Base-by-base conservation (phyloP, 2,113 vertebrate genomes). In the Calonectris borealis region DNA sequence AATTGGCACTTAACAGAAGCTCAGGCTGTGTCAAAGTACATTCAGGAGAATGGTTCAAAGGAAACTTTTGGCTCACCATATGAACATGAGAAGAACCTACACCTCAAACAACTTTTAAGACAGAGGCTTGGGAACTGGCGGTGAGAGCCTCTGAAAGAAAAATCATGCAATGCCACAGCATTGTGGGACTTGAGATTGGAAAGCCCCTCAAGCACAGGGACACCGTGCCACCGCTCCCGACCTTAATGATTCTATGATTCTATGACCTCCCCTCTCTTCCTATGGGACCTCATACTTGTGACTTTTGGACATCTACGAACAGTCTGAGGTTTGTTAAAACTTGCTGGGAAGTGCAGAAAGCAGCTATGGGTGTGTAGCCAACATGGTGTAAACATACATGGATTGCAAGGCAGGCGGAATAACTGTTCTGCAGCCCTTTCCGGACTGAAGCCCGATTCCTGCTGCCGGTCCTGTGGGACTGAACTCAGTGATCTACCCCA, bases 381-480 rank as follows among this genome's bases (percentile, higher is more conserved):
- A 18, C 1, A 3, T 21, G 29, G 36, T 52, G 36, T 19, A 64
- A 84, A 85, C 0, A 0, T 10, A 42, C 1, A 2, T 0, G 48
- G 46, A 79, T 9, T 6, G 9, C 16, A 13, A 7, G 31, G 24
- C 24, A 46, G 16, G 26, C n/a, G 13, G 36, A 83, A 57, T 62
- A 66, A 76, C 15, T 18, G 6, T 32, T 76, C 84, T 49, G n/a
- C 57, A 86, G 68, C 31, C 15, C 46, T 25, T 54, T 40, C 36
- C 24, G 26, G 52, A 42, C 26, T 32, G 34, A 55, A 88, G 69
- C 27, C 70, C 0, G 1, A 29, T 29, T 11, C 20, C 17, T 5
- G 5, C 42, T 54, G 42, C 27, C 24, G 5, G 11, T 64, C 44
- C 66, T 57, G 10, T 32, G 13, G 15, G 26, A 71, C 40, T 40